phyloP scores from a whole-genome alignment of 2,888 invertebrate species.

The Acleris sparsana region DNA sequence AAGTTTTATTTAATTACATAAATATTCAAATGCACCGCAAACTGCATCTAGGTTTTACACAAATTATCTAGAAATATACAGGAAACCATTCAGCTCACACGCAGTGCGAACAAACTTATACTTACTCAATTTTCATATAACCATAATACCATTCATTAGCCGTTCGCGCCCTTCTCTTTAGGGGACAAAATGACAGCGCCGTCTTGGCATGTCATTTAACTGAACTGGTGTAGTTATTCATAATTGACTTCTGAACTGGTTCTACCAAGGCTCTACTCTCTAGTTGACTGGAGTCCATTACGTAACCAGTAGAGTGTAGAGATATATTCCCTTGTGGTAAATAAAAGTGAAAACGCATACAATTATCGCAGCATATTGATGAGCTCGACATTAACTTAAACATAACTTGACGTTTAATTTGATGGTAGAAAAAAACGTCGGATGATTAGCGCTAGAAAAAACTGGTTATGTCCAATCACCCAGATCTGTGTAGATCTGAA shows the following conservation, averaged over 20 bases:
- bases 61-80: too few relatives aligned
- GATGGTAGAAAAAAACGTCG: too few relatives aligned
- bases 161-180: constrained; percentile 3
- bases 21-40: too few relatives aligned
- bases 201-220: constrained; percentile 1
- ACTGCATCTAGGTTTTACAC: too few relatives aligned
- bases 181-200: constrained; percentile 8
- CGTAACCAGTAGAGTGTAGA: constrained; percentile 1
- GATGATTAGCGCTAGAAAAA: too few relatives aligned
- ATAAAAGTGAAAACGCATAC: constrained; percentile 16
- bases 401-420: too few relatives aligned
- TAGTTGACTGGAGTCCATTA: neutral
- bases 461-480: too few relatives aligned
- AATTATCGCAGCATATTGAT: constrained; percentile 11
- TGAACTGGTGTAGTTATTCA: neutral
- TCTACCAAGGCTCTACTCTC: neutral
- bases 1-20: too few relatives aligned
- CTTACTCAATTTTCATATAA: neutral
- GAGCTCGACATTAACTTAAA: neutral
- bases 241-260: constrained; percentile 14
- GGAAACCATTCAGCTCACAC: too few relatives aligned
- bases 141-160: constrained; percentile 1
- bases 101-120: too few relatives aligned
- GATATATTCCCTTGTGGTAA: constrained; percentile 1
- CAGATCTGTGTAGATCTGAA: too few relatives aligned